phyloP scores from a whole-genome alignment of 2,888 invertebrate genomes.

The Clanis bilineata region DNA sequence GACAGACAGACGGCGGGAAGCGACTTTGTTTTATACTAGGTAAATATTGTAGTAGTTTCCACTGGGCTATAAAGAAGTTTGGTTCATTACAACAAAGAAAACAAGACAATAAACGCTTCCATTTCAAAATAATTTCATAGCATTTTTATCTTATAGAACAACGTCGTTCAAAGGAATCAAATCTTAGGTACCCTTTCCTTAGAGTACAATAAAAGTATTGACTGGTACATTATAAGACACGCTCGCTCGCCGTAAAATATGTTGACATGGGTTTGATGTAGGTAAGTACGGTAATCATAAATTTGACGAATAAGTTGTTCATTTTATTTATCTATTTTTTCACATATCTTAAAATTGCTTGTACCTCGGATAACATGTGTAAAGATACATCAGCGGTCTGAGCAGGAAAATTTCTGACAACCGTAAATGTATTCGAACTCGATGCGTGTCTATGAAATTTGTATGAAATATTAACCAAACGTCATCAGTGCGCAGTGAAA shows the following conservation, averaged over 20 bases:
- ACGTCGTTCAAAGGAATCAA: neutral
- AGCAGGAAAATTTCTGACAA: no score
- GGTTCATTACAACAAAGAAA: no score
- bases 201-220: neutral
- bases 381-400: no score
- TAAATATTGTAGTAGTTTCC: no score
- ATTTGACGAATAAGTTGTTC: neutral
- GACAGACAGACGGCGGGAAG: no score
- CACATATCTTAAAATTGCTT: neutral
- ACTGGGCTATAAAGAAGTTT: no score
- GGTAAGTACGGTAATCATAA: neutral
- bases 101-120: neutral
- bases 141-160: neutral
- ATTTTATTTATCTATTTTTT: neutral
- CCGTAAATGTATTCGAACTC: no score
- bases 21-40: no score
- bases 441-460: no score
- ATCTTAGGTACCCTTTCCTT: neutral
- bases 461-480: no score
- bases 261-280: slow-evolving; percentile 1
- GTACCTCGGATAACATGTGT: no score
- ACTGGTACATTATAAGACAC: neutral
- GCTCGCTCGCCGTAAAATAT: slow-evolving; percentile 1
- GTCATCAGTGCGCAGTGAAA: no score
- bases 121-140: neutral